Conservation (phyloP, 2,797 vertebrate genomes). For the Masticophis lateralis region DNA sequence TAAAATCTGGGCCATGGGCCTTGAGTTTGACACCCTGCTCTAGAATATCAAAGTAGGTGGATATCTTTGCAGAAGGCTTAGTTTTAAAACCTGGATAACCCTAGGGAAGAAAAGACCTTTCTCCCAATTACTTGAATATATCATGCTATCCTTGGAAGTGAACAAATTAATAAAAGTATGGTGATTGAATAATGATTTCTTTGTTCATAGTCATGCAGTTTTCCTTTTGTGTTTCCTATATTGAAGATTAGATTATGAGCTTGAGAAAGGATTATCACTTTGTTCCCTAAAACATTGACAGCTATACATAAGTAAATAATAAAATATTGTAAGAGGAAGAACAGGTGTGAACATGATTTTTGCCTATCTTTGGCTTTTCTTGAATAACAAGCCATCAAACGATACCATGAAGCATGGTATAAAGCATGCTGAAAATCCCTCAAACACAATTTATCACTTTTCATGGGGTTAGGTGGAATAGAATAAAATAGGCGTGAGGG, state of each 20-base stretch:
- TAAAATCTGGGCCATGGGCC: no score
- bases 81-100: neutral
- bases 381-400: neutral
- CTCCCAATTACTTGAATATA: neutral
- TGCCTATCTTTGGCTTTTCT: neutral
- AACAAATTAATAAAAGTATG: neutral
- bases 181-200: neutral
- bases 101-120: neutral
- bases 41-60: neutral
- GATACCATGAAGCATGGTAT: neutral
- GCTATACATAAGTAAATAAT: neutral
- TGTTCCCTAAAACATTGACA: neutral
- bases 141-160: neutral
- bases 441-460: neutral
- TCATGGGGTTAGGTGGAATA: neutral
- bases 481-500: neutral
- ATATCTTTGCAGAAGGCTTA: neutral
- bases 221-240: neutral
- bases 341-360: neutral
- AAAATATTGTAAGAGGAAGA: neutral
- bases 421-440: neutral
- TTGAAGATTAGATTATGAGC: neutral
- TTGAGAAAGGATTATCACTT: neutral
- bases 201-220: neutral
- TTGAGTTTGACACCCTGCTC: no score